Evolutionary conservation across 1,140 invertebrate genomes (phyloP), one percentile per base, ranked within the genome.

Genomic region (Dendrolimus punctatus): DNA sequence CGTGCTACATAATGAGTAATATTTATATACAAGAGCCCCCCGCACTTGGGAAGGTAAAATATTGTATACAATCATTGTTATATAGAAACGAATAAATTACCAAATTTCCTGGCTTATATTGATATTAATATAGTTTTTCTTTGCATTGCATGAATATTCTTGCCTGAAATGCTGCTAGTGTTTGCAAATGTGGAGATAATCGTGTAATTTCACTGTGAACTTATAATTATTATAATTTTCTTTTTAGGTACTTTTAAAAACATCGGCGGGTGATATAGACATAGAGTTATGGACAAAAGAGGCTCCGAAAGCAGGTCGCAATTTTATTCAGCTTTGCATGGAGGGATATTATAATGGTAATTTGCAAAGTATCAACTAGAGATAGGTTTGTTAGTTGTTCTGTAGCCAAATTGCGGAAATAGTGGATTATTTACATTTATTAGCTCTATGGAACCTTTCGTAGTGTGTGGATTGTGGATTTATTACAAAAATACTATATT

Each of bases 251-350:
- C 80, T 99, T 4, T 72, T 99, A 9, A 93, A 95, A 74, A 99
- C 98, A 10, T 92, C 95, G 45, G 94, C 95, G 10, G 98, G 98
- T 39, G 98, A 99, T 73, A 96, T 99, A 61, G 98, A 99, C 68
- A 93, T 99, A 54, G 98, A 99, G 89, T 87, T 99, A 73, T 99
- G 98, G 98, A 92, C 97, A 0, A 96, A 96, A 79, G 98, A 99
- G 90, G 91, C 96, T 39, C 98, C 98, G 5, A 95, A 96, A 85
- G 96, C 98, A 39, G 98, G 96, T 68, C 90, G 96, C 57, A 99
- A 99, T 88, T 99, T 99, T 77, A 92, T 99, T 39, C 98, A 99
- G 85, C 87, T 99, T 6, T 99, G 97, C 78, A 87, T 99, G 89
- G 98, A 99, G 89, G 95, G 95, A 4, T 99, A 99, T 87, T 99